Evolutionary conservation across 2,888 invertebrate species (phyloP).

Genomic region (Taenaris catops): DNA sequence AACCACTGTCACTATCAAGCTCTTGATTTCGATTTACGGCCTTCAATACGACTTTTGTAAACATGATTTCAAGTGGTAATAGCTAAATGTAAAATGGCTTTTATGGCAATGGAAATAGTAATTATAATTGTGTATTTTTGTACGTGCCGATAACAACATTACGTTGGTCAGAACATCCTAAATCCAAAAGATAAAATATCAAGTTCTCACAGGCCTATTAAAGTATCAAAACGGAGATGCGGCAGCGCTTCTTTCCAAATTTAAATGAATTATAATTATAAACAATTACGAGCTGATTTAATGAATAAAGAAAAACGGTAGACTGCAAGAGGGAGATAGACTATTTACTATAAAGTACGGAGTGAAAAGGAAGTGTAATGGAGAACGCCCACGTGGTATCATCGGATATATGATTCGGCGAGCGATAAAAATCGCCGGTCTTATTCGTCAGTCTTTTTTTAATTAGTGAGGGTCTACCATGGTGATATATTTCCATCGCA

Average conservation of each 20-base stretch:
- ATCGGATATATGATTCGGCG: conserved; percentile 70
- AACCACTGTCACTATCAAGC: conserved; percentile 54
- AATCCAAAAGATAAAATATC: conserved; percentile 52
- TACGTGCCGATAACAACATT: conserved; percentile 3
- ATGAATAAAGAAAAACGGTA: conserved; percentile 58
- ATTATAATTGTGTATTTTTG: conserved; percentile 14
- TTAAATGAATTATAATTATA: conserved; percentile 74
- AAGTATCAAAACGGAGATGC: conserved; percentile 60
- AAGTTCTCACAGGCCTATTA: conserved; percentile 61
- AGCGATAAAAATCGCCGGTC: conserved; percentile 76
- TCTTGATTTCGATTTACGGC: conserved; percentile 60
- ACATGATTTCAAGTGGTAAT: conserved; percentile 25
- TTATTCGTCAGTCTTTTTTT: conserved; percentile 76
- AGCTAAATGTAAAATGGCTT: conserved; percentile 1
- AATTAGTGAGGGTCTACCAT: conserved; percentile 73
- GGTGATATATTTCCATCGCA: no score
- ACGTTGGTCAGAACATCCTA: conserved; percentile 20
- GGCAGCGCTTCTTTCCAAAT: conserved; percentile 49
- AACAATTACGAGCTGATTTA: conserved; percentile 69
- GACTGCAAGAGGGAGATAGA: conserved; percentile 46
- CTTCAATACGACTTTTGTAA: conserved; percentile 33
- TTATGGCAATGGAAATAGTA: conserved; percentile 9
- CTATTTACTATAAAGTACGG: conserved; percentile 30
- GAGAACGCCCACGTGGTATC: conserved; percentile 69
- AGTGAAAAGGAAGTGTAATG: conserved; percentile 49